These are phyloP conservation scores for Brachionus rotundiformis DNA, from an alignment of 1,140 invertebrate genomes.

Conservation along the genomic window DNA sequence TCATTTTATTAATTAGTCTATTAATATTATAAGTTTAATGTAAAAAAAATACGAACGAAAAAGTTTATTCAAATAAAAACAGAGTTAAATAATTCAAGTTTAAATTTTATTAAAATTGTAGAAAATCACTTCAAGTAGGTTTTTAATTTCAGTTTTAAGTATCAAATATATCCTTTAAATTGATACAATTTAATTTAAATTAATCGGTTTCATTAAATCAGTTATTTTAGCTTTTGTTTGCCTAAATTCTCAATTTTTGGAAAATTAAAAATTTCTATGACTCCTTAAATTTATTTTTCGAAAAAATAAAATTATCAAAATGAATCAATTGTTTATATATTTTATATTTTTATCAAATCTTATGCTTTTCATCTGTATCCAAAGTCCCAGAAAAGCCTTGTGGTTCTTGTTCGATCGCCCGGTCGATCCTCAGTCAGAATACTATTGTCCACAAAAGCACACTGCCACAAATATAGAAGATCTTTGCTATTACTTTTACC, in stretches of 20 bases:
- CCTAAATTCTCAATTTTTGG: neutral
- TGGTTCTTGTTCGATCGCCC: neutral
- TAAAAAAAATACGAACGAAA: too few relatives aligned
- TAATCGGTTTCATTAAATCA: too few relatives aligned
- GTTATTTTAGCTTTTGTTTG: neutral
- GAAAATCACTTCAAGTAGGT: neutral
- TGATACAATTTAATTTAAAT: neutral
- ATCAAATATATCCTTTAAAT: neutral
- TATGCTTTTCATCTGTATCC: neutral
- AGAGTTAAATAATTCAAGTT: neutral
- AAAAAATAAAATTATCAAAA: neutral
- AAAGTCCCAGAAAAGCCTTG: constrained; percentile 13
- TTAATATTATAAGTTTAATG: too few relatives aligned
- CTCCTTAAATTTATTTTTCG: neutral
- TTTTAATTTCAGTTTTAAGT: neutral
- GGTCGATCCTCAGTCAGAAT: neutral
- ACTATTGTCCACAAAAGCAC: constrained; percentile 39
- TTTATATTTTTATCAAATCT: neutral
- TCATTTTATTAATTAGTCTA: too few relatives aligned
- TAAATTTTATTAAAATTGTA: neutral
- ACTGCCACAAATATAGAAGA: neutral
- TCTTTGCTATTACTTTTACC: constrained; percentile 6
- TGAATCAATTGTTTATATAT: neutral
- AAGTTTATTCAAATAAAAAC: too few relatives aligned
- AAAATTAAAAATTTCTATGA: neutral